These are phyloP conservation scores for Microtus oregoni DNA, from an alignment of 2,113 vertebrate species.

Conservation along the genomic window DNA sequence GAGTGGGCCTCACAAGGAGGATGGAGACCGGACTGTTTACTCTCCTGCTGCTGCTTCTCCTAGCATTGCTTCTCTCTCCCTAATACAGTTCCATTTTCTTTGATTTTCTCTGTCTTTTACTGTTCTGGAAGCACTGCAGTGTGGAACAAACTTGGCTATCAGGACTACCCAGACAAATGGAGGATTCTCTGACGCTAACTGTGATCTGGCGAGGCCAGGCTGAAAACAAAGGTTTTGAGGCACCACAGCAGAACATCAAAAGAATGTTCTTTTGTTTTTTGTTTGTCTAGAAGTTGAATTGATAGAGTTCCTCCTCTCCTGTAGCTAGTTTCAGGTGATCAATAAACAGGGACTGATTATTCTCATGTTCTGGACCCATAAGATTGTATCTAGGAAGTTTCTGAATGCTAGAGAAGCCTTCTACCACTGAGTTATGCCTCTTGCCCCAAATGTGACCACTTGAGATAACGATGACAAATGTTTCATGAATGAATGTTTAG, in stretches of 20 bases:
- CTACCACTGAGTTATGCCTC: background rate
- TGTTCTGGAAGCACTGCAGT: background rate
- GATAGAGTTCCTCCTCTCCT: background rate
- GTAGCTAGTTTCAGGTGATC: background rate
- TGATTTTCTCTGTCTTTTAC: conserved; percentile 42
- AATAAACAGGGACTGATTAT: background rate
- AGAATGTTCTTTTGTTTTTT: background rate
- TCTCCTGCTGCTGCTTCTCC: background rate
- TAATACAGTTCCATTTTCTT: conserved; percentile 22
- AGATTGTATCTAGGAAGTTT: background rate
- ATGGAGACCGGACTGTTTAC: background rate
- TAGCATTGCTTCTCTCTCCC: background rate
- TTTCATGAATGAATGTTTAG: background rate
- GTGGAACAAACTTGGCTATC: background rate
- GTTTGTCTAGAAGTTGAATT: background rate
- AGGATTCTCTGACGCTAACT: conserved; percentile 20
- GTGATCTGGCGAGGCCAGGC: background rate
- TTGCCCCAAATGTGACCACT: conserved; percentile 3
- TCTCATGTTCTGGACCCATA: background rate
- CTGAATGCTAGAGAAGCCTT: background rate
- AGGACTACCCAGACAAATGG: background rate
- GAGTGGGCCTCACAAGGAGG: conserved; percentile 36
- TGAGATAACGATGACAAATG: background rate
- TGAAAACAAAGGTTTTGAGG: conserved; percentile 12
- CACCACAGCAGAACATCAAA: background rate